Conservation (phyloP, 2,888 invertebrate genomes). For the Sarcophaga carnaria region DNA sequence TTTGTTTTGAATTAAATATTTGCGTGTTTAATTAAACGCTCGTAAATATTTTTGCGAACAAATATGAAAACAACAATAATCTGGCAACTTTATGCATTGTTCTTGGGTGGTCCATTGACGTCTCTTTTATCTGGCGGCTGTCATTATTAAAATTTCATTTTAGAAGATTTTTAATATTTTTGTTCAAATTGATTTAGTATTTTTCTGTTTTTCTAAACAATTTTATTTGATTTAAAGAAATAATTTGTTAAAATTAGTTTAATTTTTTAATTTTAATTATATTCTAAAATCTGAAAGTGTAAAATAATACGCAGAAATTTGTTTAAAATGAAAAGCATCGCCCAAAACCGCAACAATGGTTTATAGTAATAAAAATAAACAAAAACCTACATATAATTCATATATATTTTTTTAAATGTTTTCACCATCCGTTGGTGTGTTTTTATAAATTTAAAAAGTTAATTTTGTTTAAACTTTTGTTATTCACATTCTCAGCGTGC, state of each 20-base stretch:
- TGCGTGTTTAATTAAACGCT: no score
- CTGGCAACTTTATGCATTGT: slow-evolving; percentile 34
- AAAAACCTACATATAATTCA: neutral
- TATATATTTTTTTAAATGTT: no score
- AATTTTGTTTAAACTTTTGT: neutral
- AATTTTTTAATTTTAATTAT: neutral
- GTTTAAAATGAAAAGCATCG: slow-evolving; percentile 17
- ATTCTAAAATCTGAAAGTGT: slow-evolving; percentile 1
- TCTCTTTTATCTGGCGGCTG: slow-evolving; percentile 36
- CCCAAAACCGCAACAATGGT: neutral
- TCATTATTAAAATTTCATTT: slow-evolving; percentile 44
- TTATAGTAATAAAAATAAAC: slow-evolving; percentile 20
- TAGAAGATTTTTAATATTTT: slow-evolving; percentile 32
- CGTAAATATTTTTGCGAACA: neutral
- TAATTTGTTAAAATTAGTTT: neutral
- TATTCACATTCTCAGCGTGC: neutral
- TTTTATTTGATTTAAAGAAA: slow-evolving; percentile 5
- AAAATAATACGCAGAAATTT: neutral
- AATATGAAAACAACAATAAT: slow-evolving; percentile 4
- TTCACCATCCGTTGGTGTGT: no score
- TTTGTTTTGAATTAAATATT: no score
- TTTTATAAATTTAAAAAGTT: no score
- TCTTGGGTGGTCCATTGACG: slow-evolving; percentile 63
- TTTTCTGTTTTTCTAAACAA: slow-evolving; percentile 13
- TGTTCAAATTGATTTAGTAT: slow-evolving; percentile 23